phyloP scores from a whole-genome alignment of 2,113 vertebrate species.

The Pseudolaguvia tuberculata region DNA sequence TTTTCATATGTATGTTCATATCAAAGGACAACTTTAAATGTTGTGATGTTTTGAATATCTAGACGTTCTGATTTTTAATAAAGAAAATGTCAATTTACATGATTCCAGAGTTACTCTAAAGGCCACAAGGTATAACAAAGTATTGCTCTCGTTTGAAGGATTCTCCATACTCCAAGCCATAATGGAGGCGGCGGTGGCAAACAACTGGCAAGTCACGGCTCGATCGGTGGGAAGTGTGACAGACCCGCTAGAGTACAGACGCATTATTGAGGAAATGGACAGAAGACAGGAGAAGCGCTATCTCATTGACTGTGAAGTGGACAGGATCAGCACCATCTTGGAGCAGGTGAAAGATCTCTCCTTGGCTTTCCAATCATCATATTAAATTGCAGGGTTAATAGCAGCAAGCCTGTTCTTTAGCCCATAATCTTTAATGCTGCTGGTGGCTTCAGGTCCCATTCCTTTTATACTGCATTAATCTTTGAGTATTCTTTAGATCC shows the following conservation, averaged over 20 bases:
- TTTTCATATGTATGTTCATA: background rate
- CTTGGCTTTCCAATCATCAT: background rate
- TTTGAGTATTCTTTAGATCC: slow-evolving; percentile 51
- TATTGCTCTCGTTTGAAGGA: slow-evolving; percentile 64
- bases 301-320: slow-evolving; percentile 95
- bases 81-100: slow-evolving; percentile 22
- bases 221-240: slow-evolving; percentile 93
- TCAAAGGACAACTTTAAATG: background rate
- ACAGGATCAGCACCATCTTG: slow-evolving; percentile 93
- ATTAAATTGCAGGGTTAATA: slow-evolving; percentile 1
- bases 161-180: slow-evolving; percentile 98
- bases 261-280: slow-evolving; percentile 99
- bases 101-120: background rate
- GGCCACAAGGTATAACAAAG: slow-evolving; percentile 4
- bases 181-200: slow-evolving; percentile 97
- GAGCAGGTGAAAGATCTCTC: slow-evolving; percentile 79
- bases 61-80: background rate
- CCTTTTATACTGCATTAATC: slow-evolving; percentile 43
- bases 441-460: slow-evolving; percentile 30
- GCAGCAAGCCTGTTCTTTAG: background rate
- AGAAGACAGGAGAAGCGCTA: slow-evolving; percentile 94
- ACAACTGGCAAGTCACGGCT: slow-evolving; percentile 99
- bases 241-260: slow-evolving; percentile 88
- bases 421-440: background rate
- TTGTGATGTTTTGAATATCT: background rate